Evolutionary conservation across 1,140 invertebrate genomes (phyloP).

Genomic region (Nilaparvata lugens): DNA sequence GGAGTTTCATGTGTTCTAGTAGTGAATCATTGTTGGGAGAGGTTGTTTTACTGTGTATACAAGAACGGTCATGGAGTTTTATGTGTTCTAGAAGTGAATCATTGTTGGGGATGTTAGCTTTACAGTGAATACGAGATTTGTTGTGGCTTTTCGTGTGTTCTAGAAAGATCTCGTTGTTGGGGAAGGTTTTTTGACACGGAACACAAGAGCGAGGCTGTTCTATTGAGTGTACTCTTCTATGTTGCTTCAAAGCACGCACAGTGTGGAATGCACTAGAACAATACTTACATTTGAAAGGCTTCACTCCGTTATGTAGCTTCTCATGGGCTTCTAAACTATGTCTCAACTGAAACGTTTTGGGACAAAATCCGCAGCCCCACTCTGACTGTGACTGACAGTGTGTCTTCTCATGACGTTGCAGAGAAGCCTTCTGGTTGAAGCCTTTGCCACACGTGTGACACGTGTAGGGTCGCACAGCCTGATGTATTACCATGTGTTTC

Average conservation of each 20-base stretch:
- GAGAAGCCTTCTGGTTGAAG: slow-evolving; percentile 24
- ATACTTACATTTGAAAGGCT: slow-evolving; percentile 23
- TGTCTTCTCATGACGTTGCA: slow-evolving; percentile 22
- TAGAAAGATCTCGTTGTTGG: no score
- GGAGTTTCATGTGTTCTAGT: no score
- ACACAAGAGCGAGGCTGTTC: slow-evolving; percentile 53
- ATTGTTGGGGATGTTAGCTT: no score
- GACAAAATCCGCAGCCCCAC: slow-evolving; percentile 22
- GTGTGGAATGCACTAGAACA: slow-evolving; percentile 31
- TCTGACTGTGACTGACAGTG: slow-evolving; percentile 19
- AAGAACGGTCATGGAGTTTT: no score
- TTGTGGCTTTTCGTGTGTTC: no score
- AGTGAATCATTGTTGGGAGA: no score
- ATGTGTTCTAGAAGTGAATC: no score
- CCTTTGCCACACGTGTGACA: slow-evolving; percentile 19
- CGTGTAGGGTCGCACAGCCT: slow-evolving; percentile 25
- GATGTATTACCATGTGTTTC: slow-evolving; percentile 25
- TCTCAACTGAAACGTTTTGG: slow-evolving; percentile 21
- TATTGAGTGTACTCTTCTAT: slow-evolving; percentile 59
- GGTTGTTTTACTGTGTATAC: no score
- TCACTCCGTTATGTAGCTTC: slow-evolving; percentile 25
- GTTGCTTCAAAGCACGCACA: slow-evolving; percentile 46
- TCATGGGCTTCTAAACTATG: slow-evolving; percentile 24
- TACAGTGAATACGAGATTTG: no score
- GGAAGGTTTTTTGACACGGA: no score